Percentiles rank a stretch among this genome's conserved stretches.
Conservation (phyloP, 2,888 invertebrate species). For the Branchellion lobata region DNA sequence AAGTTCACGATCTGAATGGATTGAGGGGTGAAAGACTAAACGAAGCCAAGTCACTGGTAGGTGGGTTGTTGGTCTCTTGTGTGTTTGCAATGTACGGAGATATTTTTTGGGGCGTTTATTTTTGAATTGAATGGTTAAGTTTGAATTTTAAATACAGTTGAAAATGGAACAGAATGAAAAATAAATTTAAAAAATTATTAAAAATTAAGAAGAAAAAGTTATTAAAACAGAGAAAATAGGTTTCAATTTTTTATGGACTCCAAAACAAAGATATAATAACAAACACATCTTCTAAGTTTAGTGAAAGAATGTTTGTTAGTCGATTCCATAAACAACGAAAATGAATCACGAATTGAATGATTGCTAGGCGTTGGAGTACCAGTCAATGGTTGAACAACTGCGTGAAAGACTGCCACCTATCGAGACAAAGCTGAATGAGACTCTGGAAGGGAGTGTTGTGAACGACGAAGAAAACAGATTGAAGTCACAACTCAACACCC, state of each 20-base stretch:
- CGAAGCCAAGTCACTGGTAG: slow-evolving; percentile 59
- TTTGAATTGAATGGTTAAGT: too few relatives aligned
- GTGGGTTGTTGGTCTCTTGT: slow-evolving; percentile 39
- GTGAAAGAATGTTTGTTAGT: too few relatives aligned
- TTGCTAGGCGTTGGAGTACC: slow-evolving; percentile 60
- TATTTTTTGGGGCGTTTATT: too few relatives aligned
- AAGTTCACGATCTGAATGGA: slow-evolving; percentile 57
- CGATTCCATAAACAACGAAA: too few relatives aligned
- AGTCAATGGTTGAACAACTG: slow-evolving; percentile 59
- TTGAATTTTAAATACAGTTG: too few relatives aligned
- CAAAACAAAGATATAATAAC: too few relatives aligned
- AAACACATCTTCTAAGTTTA: too few relatives aligned
- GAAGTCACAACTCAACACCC: slow-evolving; percentile 59
- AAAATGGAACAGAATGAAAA: not conserved
- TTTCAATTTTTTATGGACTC: too few relatives aligned
- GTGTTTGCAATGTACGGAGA: not conserved
- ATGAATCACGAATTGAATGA: too few relatives aligned
- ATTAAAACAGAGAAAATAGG: too few relatives aligned
- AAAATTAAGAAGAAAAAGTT: too few relatives aligned
- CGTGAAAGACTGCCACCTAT: slow-evolving; percentile 61
- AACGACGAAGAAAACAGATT: slow-evolving; percentile 61
- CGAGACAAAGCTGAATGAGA: slow-evolving; percentile 58
- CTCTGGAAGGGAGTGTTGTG: slow-evolving; percentile 54
- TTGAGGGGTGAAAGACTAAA: slow-evolving; percentile 57
- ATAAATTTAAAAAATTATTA: not conserved